Base-by-base conservation (phyloP, 2,888 invertebrate genomes). In the Acanthoscelides obtectus region DNA sequence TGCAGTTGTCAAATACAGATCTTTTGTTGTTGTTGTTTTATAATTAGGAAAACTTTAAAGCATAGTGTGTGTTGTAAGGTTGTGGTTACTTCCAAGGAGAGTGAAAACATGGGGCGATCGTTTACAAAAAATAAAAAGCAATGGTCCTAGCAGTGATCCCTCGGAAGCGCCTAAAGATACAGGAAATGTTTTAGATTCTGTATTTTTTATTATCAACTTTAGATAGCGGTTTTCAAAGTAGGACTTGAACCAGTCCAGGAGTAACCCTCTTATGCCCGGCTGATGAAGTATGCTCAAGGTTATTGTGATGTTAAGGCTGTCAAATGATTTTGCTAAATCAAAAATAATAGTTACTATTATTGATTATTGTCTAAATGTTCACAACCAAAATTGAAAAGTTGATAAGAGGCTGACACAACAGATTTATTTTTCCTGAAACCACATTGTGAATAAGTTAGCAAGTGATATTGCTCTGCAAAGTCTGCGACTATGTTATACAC, bases 251-350 rank as follows among this genome's bases (percentile, higher is more conserved):
- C 45, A 45, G 5, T 12, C 17, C 45, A 6, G 3, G 1, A 45
- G 17, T 45, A 45, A 12, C 17, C 45, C 3, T 17, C 12, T 45
- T 45, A 45, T 45, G 1, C 45, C 45, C 6, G 17, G 3, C 17
- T 19, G 20, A 69, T 19, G 0, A 17, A 64, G 63, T 67, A 67
- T 64, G 8, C 22, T 6, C 8, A 70, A 22, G 68, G 27, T 66
- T 25, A 72, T 21, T 22, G 17, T 63, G 12, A 70, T 67, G 69
- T 68, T 21, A 21, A 27, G 69, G 63, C 70, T 67, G 8, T 70
- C 67, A 70, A 70, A 70, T 64, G 67, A 27, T 70, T 67, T 67
- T 64, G 70, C 66, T 67, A 69, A 66, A n/a, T 72, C 69, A 45
- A 70, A 67, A 20, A 72, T 25, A 64, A 67, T 25, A n/a, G 22